Conservation (phyloP, 2,797 vertebrate genomes). For the Microctenopoma stevenorrisi region DNA sequence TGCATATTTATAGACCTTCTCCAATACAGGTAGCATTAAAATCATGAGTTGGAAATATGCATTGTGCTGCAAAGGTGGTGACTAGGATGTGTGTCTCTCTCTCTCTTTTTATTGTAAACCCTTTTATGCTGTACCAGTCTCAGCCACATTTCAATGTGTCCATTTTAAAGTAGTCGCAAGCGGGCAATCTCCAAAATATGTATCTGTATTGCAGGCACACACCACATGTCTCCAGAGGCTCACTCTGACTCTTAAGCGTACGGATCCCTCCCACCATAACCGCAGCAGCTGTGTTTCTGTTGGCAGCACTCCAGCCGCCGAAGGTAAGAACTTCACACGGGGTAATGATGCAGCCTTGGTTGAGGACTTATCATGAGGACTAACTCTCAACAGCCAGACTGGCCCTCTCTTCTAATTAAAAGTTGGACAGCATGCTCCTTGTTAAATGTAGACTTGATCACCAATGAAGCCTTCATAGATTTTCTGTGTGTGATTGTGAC, state of each 20-base stretch:
- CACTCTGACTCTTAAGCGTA: slow-evolving; percentile 6
- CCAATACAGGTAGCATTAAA: slow-evolving; percentile 63
- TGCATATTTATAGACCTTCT: slow-evolving; percentile 75
- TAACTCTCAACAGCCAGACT: slow-evolving; percentile 33
- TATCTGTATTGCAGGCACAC: slow-evolving; percentile 47
- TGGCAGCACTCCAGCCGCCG: slow-evolving; percentile 41
- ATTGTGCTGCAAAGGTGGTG: slow-evolving; percentile 59
- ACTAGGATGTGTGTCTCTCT: slow-evolving; percentile 39
- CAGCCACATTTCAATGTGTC: slow-evolving; percentile 24
- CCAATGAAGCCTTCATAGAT: slow-evolving; percentile 4
- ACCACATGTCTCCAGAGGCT: slow-evolving; percentile 36
- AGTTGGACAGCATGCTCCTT: slow-evolving; percentile 45
- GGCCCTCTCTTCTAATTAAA: slow-evolving; percentile 65
- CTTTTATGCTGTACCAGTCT: slow-evolving; percentile 20
- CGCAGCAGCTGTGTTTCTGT: slow-evolving; percentile 35
- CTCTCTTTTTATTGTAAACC: slow-evolving; percentile 54
- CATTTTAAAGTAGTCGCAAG: slow-evolving; percentile 48
- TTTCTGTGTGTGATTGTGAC: slow-evolving; percentile 17
- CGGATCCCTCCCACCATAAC: slow-evolving; percentile 8
- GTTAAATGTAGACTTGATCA: slow-evolving; percentile 51
- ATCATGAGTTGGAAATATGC: slow-evolving; percentile 45
- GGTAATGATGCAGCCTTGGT: slow-evolving; percentile 54
- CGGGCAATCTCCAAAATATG: slow-evolving; percentile 46
- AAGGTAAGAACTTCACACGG: slow-evolving; percentile 36
- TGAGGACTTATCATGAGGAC: slow-evolving; percentile 43